Evolutionary conservation across 1,140 invertebrate species (phyloP), one percentile per base, ranked within the genome.

Genomic region (Tetranychus cinnabarinus): DNA sequence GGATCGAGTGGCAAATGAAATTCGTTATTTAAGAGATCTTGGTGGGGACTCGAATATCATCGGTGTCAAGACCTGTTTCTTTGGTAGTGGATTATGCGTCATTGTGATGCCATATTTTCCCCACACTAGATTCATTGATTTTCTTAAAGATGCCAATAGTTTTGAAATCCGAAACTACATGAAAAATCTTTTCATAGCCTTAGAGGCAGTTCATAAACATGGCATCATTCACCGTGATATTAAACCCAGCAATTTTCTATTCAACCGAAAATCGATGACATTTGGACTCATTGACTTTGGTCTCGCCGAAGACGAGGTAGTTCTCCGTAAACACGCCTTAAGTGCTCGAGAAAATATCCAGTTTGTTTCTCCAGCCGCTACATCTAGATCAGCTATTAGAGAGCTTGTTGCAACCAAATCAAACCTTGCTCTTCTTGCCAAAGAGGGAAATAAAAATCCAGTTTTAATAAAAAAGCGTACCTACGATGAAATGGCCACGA

Each of bases 181-280:
- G 79, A 79, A 75, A 67, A 86, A 88, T 67, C 72, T 93, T 52
- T 70, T 92, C 62, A 75, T 80, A 56, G 86, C 89, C 5, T 73
- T 93, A 54, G 72, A 75, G 54, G 78, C 84, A 67, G 84, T 92
- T 54, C 89, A 93, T 73, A 78, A 80, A 60, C 85, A 84, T 71
- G 80, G 82, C 64, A 81, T 92, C 58, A 89, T 93, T 65, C 89
- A 93, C 71, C 76, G 89, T 66, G 88, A 93, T 71, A 79, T 93
- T n/a, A 92, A 92, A 74, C 88, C 89, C 5, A 85, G 81, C 70
- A 93, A 93, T 74, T 92, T 92, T 71, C 75, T 92, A 1, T 92
- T 88, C 69, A 82, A 90, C 71, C 75, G 85, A 39, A 73, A 75
- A n/a, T 79, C 78, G 57, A 80, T 78, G 72, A 78, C 79, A 82